A percentile compares a stretch with the other conserved stretches of the same genome.
These are phyloP conservation scores for Nemurella pictetii DNA, from an alignment of 2,888 invertebrate genomes.

Conservation along the genomic window DNA sequence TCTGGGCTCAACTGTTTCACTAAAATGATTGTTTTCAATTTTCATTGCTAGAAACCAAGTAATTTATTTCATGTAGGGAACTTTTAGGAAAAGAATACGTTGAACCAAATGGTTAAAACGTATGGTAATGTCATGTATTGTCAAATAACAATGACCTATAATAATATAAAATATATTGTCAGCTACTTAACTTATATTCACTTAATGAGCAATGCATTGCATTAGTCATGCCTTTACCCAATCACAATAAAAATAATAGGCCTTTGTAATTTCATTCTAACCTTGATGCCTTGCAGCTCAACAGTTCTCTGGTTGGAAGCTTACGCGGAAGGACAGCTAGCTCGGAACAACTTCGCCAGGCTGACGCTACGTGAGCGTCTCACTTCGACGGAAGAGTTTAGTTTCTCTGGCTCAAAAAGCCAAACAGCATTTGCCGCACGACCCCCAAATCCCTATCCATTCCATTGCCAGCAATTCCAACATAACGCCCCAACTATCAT, in stretches of 20 bases:
- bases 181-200: background rate
- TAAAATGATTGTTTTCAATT: no score
- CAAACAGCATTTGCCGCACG: slow-evolving; percentile 9
- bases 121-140: no score
- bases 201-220: background rate
- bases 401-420: slow-evolving; percentile 1
- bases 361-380: slow-evolving; percentile 34
- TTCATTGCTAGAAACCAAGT: no score
- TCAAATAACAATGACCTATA: no score
- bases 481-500: background rate
- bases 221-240: background rate
- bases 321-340: slow-evolving; percentile 54
- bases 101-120: no score
- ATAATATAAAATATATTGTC: no score
- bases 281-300: slow-evolving; percentile 32
- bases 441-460: slow-evolving; percentile 7
- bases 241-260: no score
- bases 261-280: background rate
- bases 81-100: no score
- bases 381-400: background rate
- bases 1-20: no score
- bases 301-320: slow-evolving; percentile 44
- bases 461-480: background rate
- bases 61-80: no score
- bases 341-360: slow-evolving; percentile 50